phyloP scores from a whole-genome alignment of 2,888 invertebrate genomes.

The Drosophila macrospina region DNA sequence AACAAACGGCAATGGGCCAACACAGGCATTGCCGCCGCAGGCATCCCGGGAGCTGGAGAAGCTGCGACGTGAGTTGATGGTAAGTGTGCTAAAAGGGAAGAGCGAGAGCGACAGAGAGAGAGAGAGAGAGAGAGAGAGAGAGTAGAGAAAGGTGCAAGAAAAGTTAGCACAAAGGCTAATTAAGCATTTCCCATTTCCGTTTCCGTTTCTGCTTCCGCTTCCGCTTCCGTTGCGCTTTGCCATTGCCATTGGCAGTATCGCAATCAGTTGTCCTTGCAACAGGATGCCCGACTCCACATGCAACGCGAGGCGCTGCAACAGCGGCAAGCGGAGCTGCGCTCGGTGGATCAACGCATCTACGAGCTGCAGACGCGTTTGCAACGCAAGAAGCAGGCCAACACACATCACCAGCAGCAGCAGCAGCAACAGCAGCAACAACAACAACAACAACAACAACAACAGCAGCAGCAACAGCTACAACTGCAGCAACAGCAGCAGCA shows the following conservation, averaged over 20 bases:
- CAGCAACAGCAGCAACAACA: constrained; percentile 66
- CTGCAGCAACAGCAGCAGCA: constrained; percentile 46
- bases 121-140: neutral
- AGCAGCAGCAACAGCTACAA: constrained; percentile 44
- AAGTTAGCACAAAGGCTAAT: constrained; percentile 20
- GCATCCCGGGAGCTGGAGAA: constrained; percentile 96
- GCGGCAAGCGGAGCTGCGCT: constrained; percentile 95
- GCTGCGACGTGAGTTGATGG: constrained; percentile 95
- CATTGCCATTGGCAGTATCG: constrained; percentile 90
- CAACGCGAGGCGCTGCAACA: constrained; percentile 95
- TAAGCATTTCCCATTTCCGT: constrained; percentile 17
- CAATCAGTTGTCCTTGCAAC: constrained; percentile 97
- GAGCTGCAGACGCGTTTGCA: constrained; percentile 96
- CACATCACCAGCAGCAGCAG: constrained; percentile 76
- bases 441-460: constrained; percentile 57
- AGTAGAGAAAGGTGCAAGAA: neutral
- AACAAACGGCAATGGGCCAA: constrained; percentile 68
- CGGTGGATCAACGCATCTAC: constrained; percentile 96
- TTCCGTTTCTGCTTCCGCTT: constrained; percentile 3
- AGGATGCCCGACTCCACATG: constrained; percentile 94
- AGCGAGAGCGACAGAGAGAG: neutral
- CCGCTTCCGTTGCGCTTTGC: neutral
- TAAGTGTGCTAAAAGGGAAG: constrained; percentile 85
- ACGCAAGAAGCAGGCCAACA: constrained; percentile 91
- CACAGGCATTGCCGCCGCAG: constrained; percentile 88